Evolutionary conservation across 2,797 vertebrate species (phyloP), one percentile per base, ranked within the genome.

Genomic region (Squalus acanthias): DNA sequence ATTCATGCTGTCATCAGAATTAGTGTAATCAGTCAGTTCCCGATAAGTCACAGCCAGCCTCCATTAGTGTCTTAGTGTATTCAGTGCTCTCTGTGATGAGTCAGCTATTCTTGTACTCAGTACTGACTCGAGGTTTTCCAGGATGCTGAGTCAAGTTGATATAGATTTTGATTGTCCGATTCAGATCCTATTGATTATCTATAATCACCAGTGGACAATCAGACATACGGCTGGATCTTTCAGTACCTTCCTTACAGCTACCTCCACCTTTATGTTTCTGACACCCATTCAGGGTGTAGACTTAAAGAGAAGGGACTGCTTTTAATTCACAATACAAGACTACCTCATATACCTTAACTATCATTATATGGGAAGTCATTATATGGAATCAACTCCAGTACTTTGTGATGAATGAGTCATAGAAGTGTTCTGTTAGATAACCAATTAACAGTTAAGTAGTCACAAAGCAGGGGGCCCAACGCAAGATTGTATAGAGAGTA

Each of bases 51-150:
- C 50, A 60, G 50, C 26, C 12, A 60, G 53, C 87, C 26, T 33
- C 57, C 87, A 89, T 89, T 89, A 89, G 24, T 24, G 24, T 57
- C 87, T 89, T 10, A 89, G 53, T 2, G 2, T 29, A 33, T 29
- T 33, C 10, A 33, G 53, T 13, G 1, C 26, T 60, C 53, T 57
- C 26, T 60, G 2, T 60, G 57, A 60, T 89, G 53, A 89, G 33
- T 89, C 53, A 89, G 12, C 53, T 89, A 89, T 89, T 89, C 87
- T 53, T 89, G 87, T 60, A 60, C 29, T 89, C 87, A 89, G 12
- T 89, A 89, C 24, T 89, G 87, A 89, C 29, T 85, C 6, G 10
- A 89, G 53, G 53, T 60, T 89, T 88, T 89, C 50, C 53, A 89
- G 87, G 12, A 89, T 33, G 87, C 53, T 89, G 87, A 89, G 53